A percentile compares a stretch with the other conserved stretches of the same genome.
phyloP scores from a whole-genome alignment of 2,113 vertebrate genomes.

The Oceanites oceanicus region DNA sequence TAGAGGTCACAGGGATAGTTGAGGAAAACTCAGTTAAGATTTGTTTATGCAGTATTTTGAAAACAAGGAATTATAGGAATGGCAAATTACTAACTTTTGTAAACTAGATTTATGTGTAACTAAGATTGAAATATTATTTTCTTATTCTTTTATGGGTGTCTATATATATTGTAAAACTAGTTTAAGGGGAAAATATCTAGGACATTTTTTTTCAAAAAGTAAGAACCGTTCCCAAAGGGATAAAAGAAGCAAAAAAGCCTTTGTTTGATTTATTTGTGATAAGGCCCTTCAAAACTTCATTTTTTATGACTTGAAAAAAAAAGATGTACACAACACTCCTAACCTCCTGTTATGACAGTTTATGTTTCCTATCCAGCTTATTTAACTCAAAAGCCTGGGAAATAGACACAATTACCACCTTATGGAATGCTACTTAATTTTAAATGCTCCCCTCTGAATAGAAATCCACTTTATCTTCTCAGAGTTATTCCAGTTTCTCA shows the following conservation, averaged over 20 bases:
- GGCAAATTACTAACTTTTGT: neutral
- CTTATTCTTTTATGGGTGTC: neutral
- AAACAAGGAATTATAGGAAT: neutral
- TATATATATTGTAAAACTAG: neutral
- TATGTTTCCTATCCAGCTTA: slow-evolving; percentile 77
- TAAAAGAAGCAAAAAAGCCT: slow-evolving; percentile 22
- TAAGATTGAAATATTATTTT: neutral
- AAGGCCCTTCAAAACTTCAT: slow-evolving; percentile 50
- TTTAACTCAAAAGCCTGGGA: slow-evolving; percentile 77
- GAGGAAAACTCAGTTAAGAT: neutral
- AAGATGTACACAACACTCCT: slow-evolving; percentile 64
- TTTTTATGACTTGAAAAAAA: slow-evolving; percentile 61
- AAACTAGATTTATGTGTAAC: neutral
- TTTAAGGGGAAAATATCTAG: neutral
- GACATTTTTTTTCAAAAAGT: slow-evolving; percentile 38
- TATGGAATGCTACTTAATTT: slow-evolving; percentile 81
- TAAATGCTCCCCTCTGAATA: slow-evolving; percentile 77
- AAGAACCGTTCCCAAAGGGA: slow-evolving; percentile 37
- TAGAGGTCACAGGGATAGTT: neutral
- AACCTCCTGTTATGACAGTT: slow-evolving; percentile 76
- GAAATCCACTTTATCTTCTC: slow-evolving; percentile 74
- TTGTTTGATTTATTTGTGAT: slow-evolving; percentile 67
- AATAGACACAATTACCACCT: slow-evolving; percentile 81
- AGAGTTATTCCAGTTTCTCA: slow-evolving; percentile 77
- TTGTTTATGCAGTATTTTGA: neutral